phyloP scores from a whole-genome alignment of 2,797 vertebrate genomes.

The Microctenopoma steveboyesi region DNA sequence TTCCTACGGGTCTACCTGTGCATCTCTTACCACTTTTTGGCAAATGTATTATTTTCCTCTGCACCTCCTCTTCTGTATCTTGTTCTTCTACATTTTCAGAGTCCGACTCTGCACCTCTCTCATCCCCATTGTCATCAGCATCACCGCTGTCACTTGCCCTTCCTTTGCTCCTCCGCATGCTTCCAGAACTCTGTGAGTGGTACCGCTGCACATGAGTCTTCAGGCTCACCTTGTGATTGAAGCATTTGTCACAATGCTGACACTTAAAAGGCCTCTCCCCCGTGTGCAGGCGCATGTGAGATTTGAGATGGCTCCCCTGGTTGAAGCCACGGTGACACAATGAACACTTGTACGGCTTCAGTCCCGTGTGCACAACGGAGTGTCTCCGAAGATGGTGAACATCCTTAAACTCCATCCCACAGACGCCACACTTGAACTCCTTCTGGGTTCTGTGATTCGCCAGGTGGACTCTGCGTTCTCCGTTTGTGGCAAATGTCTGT shows the following conservation, averaged over 20 bases:
- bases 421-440: slow-evolving; percentile 56
- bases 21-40: slow-evolving; percentile 14
- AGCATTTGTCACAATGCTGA: slow-evolving; percentile 60
- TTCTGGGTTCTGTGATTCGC: slow-evolving; percentile 40
- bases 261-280: slow-evolving; percentile 72
- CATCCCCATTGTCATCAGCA: not conserved
- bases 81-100: slow-evolving; percentile 4
- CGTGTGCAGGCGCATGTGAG: slow-evolving; percentile 75
- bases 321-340: slow-evolving; percentile 69
- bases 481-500: slow-evolving; percentile 33
- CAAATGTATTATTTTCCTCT: not conserved
- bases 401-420: slow-evolving; percentile 42
- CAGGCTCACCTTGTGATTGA: slow-evolving; percentile 74
- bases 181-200: slow-evolving; percentile 29
- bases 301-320: slow-evolving; percentile 65
- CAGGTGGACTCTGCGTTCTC: slow-evolving; percentile 47
- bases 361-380: slow-evolving; percentile 59
- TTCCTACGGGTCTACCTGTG: slow-evolving; percentile 44
- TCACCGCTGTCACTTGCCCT: not conserved
- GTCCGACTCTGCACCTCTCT: slow-evolving; percentile 7
- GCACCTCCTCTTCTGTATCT: slow-evolving; percentile 5
- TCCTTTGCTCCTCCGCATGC: not conserved
- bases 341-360: slow-evolving; percentile 58
- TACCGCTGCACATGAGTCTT: slow-evolving; percentile 66
- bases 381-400: slow-evolving; percentile 50